Evolutionary conservation across 2,888 invertebrate genomes (phyloP), one percentile per base, ranked within the genome.

Genomic region (Scaptomyza parva): DNA sequence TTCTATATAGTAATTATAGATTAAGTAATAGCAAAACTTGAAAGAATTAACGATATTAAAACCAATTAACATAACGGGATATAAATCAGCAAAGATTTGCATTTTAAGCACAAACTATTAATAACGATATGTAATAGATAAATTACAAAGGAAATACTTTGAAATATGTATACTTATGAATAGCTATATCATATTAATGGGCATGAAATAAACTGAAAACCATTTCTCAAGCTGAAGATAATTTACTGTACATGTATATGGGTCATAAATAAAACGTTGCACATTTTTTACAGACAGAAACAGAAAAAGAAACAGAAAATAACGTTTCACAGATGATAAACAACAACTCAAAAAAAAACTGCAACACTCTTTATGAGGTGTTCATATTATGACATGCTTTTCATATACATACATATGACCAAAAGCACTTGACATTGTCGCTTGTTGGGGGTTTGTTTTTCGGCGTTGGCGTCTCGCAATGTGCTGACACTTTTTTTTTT

Each of bases 381-480:
- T 11, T 20, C 4, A 20, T 33, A 44, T 68, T 66, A 51, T 51
- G 53, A 11, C 53, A 54, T 54, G 52, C 24, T 53, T 35, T 28
- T 1, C 9, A 2, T 33, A 7, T 50, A 39, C 18, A 37, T 45
- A 40, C 22, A 26, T 26, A 33, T 12, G 20, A 30, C 39, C 39
- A 40, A 24, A 52, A 37, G 63, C 75, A 61, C 72, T 70, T 75
- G 75, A 75, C 72, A 74, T 74, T 75, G 75, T 69, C 40, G 12
- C 37, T 17, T 44, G 48, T 30, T 52, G 20, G 22, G 22, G n/a
- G 24, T 50, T 50, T 44, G 22, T 53, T 45, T 60, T 40, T 60
- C 37, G 37, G 65, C 57, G 71, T 47, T 51, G 71, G 54, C 30
- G 53, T 57, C 55, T 65, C 12, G 28, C 37, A 33, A 30, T 35